These are phyloP conservation scores for Cheilosia pagana DNA, from an alignment of 2,888 invertebrate genomes.

Conservation along the genomic window DNA sequence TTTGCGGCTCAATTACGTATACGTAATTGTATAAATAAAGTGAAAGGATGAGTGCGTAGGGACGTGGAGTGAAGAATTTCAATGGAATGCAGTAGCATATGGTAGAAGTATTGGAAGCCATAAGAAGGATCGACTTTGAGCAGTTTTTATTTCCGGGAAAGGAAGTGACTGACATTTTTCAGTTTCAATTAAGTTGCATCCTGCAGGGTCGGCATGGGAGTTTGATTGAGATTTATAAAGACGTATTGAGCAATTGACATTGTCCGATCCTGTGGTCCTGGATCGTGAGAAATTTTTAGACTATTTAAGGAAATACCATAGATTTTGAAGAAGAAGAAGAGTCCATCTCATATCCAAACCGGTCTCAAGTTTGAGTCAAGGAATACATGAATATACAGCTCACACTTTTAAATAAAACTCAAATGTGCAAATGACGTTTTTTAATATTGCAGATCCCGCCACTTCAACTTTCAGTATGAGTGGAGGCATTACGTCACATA, in stretches of 20 bases:
- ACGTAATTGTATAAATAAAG: conserved; percentile 51
- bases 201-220: conserved; percentile 13
- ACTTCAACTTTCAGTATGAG: too few species aligned
- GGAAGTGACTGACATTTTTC: conserved; percentile 13
- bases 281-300: conserved; percentile 43
- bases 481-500: too few species aligned
- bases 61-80: background rate
- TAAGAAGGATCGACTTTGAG: background rate
- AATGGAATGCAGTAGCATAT: conserved; percentile 50
- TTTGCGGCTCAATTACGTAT: conserved; percentile 65
- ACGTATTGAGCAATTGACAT: conserved; percentile 23
- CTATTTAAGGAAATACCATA: background rate
- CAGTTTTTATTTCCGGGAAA: conserved; percentile 34
- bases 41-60: conserved; percentile 16
- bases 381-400: too few species aligned
- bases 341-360: too few species aligned
- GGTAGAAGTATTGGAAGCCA: conserved; percentile 36
- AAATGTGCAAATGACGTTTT: too few species aligned
- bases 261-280: conserved; percentile 31
- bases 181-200: conserved; percentile 38
- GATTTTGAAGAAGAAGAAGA: too few species aligned
- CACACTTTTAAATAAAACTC: too few species aligned
- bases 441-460: too few species aligned
- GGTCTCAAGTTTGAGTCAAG: too few species aligned
- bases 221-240: conserved; percentile 22